Base-by-base conservation (phyloP, 2,113 vertebrate species). In the Alligator mississippiensis region DNA sequence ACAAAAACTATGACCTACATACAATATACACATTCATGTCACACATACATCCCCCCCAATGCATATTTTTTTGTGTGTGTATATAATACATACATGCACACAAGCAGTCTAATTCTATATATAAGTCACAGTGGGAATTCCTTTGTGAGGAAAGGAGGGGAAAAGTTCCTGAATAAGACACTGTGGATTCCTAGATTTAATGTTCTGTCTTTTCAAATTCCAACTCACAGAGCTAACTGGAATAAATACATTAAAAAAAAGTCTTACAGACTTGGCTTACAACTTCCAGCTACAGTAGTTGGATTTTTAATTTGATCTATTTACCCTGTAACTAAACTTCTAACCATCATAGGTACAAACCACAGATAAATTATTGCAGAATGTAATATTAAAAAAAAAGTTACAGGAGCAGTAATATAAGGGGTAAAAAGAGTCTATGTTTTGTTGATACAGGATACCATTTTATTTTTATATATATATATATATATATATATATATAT, bases 91-190 rank as follows among this genome's bases (percentile, higher is more conserved):
- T 96, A 98, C 97, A 97, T 97, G 96, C 97, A 98, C 97, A 98
- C 97, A 96, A 97, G 97, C 96, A 97, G 96, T 97, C 97, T 97
- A 98, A 96, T 97, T 98, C 94, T 98, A 98, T 97, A 96, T 98
- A 97, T 97, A 98, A 98, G 97, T 98, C 98, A 98, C 98, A 98
- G 97, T 98, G 98, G 98, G 98, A 98, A 98, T 98, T 98, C 97
- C 97, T 98, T 98, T 97, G 97, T 97, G 97, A 98, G 97, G 97
- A 98, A 97, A 95, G 88, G 94, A 96, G 93, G 95, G 97, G 95
- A 75, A 95, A 97, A 92, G 93, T 97, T 98, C 98, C 97, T 98
- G 97, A 98, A 98, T 97, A 98, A 98, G 97, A 98, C 96, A 98
- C 95, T 97, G 97, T 95, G 97, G 96, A 98, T 97, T 97, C 93